Conservation (phyloP, 2,113 vertebrate genomes). For the Xiphophorus couchianus region DNA sequence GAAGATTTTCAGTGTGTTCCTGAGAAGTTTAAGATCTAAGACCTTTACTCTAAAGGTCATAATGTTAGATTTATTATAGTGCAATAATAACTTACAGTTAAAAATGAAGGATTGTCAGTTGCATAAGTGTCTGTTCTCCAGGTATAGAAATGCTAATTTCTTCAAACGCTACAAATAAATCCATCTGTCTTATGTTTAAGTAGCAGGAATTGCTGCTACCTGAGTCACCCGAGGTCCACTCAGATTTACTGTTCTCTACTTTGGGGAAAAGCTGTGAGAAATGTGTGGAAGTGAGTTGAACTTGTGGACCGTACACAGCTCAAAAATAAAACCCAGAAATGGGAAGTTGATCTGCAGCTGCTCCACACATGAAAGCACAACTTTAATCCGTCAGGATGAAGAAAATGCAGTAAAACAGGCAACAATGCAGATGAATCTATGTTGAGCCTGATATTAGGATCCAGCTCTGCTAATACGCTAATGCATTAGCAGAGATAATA, state of each 20-base stretch:
- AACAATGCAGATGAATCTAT: no score
- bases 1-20: background rate
- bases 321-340: background rate
- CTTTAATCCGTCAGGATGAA: no score
- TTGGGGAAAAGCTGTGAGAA: background rate
- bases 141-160: background rate
- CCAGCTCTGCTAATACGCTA: no score
- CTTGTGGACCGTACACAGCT: background rate
- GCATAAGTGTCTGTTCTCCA: background rate
- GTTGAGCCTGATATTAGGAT: no score
- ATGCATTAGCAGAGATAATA: no score
- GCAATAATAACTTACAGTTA: background rate
- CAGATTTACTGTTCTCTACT: background rate
- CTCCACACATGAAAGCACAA: no score
- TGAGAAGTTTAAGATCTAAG: background rate
- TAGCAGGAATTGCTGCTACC: background rate
- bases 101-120: background rate
- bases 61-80: background rate
- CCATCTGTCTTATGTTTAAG: background rate
- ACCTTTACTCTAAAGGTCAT: background rate
- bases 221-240: background rate
- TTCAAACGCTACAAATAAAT: background rate
- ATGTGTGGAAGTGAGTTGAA: background rate
- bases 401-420: no score
- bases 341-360: background rate